Evolutionary conservation across 2,888 invertebrate genomes (phyloP).

Genomic region (Ecliptopera silaceata): DNA sequence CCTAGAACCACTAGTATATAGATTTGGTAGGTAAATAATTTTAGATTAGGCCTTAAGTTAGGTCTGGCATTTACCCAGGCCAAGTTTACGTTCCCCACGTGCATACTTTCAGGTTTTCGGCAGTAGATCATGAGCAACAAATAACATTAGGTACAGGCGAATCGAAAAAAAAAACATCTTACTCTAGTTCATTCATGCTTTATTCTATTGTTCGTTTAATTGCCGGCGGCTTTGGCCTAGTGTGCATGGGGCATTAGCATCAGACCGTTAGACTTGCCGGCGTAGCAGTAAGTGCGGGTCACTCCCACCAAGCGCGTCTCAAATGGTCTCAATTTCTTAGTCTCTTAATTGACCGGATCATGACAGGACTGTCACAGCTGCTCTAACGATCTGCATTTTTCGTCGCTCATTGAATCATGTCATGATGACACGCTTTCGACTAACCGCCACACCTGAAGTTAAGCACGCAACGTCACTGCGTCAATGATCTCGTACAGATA

Average conservation of each 20-base stretch:
- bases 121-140: background rate
- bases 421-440: conserved; percentile 18
- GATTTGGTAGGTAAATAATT: too few relatives aligned
- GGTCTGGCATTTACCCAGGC: too few relatives aligned
- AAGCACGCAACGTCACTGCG: conserved; percentile 15
- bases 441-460: conserved; percentile 3
- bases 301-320: background rate
- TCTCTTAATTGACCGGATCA: conserved; percentile 9
- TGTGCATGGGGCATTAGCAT: conserved; percentile 9
- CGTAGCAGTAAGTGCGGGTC: conserved; percentile 6
- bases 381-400: conserved; percentile 16
- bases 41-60: too few relatives aligned
- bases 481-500: conserved; percentile 3
- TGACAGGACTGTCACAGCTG: background rate
- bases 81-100: too few relatives aligned
- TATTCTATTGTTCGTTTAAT: background rate
- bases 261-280: conserved; percentile 17
- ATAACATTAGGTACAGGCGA: background rate
- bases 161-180: background rate
- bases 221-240: conserved; percentile 5
- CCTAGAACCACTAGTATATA: too few relatives aligned
- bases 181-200: background rate
- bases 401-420: conserved; percentile 24
- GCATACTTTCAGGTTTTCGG: too few relatives aligned
- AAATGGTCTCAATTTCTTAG: conserved; percentile 3